Percentiles rank a stretch among this genome's conserved stretches.
Evolutionary conservation across 2,797 vertebrate species (phyloP).

Genomic region (Austrolebias charrua): DNA sequence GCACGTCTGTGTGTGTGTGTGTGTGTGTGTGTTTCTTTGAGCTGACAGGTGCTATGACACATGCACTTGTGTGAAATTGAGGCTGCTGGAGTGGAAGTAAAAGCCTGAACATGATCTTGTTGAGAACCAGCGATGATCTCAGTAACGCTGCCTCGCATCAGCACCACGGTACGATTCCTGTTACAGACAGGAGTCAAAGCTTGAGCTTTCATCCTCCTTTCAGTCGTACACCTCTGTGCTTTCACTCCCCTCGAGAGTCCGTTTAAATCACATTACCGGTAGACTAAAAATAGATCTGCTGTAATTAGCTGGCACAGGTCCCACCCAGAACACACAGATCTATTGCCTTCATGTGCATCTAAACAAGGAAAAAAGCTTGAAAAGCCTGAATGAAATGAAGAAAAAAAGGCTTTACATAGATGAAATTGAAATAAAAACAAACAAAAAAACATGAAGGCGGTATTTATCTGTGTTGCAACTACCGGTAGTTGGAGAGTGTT

Average conservation of each 20-base stretch:
- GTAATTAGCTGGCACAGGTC: conserved; percentile 72
- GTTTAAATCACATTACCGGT: conserved; percentile 68
- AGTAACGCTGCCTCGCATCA: conserved; percentile 21
- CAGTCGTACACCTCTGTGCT: conserved; percentile 42
- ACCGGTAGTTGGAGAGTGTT: too few species aligned
- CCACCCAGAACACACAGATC: conserved; percentile 17
- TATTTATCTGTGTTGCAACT: too few species aligned
- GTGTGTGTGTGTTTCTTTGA: not conserved
- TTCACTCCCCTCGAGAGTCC: conserved; percentile 67
- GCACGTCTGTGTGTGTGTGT: too few species aligned
- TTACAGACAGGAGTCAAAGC: conserved; percentile 25
- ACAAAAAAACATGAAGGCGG: too few species aligned
- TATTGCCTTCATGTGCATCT: conserved; percentile 7
- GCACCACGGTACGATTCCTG: conserved; percentile 14
- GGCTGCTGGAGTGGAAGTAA: conserved; percentile 25
- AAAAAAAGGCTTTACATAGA: too few species aligned
- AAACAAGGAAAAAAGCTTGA: conserved; percentile 19
- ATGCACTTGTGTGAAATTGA: conserved; percentile 17
- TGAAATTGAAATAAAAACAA: not conserved
- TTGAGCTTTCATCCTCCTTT: conserved; percentile 48
- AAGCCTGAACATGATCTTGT: conserved; percentile 37
- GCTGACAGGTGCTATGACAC: not conserved
- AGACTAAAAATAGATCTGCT: conserved; percentile 79
- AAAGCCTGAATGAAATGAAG: conserved; percentile 7
- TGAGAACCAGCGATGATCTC: conserved; percentile 37